Evolutionary conservation across 2,888 invertebrate genomes (phyloP), one percentile per base, ranked within the genome.

Genomic region (Sabatieria punctata): DNA sequence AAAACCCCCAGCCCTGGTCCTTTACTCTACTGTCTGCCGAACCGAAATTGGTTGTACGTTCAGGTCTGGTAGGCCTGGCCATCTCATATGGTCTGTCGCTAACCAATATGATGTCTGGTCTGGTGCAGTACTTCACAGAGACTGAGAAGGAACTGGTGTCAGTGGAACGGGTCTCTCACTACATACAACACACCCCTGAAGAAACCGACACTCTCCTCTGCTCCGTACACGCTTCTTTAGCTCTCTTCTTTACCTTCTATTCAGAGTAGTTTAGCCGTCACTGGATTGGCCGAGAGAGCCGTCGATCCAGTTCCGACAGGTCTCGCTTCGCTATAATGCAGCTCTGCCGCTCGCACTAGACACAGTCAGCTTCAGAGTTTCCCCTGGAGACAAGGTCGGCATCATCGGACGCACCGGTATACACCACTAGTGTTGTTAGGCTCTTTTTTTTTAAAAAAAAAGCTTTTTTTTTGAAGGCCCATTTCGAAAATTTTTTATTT

Each of bases 1-100:
- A n/a, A n/a, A n/a, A n/a, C n/a, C n/a, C n/a, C n/a, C n/a, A n/a
- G n/a, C n/a, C n/a, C n/a, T n/a, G n/a, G n/a, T n/a, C n/a, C n/a
- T n/a, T n/a, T n/a, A n/a, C n/a, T n/a, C n/a, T n/a, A n/a, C n/a
- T n/a, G n/a, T n/a, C n/a, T n/a, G n/a, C n/a, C n/a, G n/a, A n/a
- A n/a, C n/a, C n/a, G n/a, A n/a, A n/a, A n/a, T n/a, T n/a, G n/a
- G n/a, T n/a, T n/a, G n/a, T n/a, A n/a, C n/a, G n/a, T n/a, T 52
- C 70, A 75, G 89, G 89, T 55, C 72, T 91, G 49, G 80, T 93
- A 36, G 95, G 93, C 2, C 73, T 97, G 48, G 85, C 89, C 4
- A 80, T 97, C 58, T 83, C 91, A 0, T 95, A 95, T 70, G 84
- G 88, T 1, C 69, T 95, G 38, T 80, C 86, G 1, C 75, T 95